Conservation (phyloP, 2,113 vertebrate species). For the Ahaetulla prasina region DNA sequence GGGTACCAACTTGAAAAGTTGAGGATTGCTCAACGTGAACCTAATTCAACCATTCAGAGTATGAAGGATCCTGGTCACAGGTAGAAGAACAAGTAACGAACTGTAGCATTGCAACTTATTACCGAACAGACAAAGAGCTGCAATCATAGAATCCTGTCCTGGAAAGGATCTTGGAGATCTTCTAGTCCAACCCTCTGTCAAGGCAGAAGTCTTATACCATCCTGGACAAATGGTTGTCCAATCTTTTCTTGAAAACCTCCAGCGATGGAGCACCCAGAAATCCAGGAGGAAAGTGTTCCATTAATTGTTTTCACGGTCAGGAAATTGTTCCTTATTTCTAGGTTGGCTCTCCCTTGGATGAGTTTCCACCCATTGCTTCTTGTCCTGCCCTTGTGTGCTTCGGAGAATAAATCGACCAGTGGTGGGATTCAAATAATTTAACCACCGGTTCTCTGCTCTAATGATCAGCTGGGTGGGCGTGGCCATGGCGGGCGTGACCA, state of each 20-base stretch:
- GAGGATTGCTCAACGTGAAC: background rate
- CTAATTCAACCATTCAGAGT: background rate
- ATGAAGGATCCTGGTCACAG: background rate
- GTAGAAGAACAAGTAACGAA: conserved; percentile 5
- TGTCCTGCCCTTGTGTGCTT: no score
- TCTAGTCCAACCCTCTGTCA: background rate
- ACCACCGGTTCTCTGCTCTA: no score
- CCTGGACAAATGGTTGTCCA: background rate
- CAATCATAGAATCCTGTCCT: background rate
- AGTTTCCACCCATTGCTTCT: no score
- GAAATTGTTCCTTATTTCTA: no score
- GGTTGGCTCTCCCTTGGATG: no score
- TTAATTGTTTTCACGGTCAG: background rate
- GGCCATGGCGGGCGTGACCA: no score
- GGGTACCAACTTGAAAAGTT: background rate
- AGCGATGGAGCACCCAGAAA: background rate
- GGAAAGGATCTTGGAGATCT: background rate
- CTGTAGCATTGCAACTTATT: rapidly evolving
- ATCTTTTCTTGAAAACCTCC: background rate
- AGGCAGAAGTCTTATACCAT: background rate
- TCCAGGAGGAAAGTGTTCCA: background rate
- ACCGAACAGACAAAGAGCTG: background rate
- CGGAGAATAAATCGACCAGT: no score
- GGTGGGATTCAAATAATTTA: no score
- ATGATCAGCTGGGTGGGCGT: no score